Conservation (phyloP, 2,113 vertebrate genomes). For the Blennius ocellaris region DNA sequence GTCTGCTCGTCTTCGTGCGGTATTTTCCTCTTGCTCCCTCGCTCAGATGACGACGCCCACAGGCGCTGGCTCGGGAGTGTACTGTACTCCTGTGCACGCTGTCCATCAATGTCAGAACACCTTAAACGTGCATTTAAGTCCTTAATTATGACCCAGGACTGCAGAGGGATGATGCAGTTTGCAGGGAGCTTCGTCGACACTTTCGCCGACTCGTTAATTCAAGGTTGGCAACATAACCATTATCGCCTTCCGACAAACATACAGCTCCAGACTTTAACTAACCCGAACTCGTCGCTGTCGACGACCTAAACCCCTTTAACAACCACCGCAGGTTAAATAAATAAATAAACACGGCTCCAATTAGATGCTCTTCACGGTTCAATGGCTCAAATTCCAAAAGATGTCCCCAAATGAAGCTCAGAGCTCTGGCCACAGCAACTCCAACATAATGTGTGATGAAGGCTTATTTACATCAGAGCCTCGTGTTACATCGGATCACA, state of each 20-base stretch:
- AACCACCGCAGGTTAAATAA: neutral
- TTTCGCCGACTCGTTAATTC: slow-evolving; percentile 4
- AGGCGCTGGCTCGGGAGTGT: neutral
- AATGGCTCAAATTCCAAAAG: slow-evolving; percentile 28
- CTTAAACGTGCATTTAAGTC: slow-evolving; percentile 5
- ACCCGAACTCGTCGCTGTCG: neutral
- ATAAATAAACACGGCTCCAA: neutral
- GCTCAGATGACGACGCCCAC: slow-evolving; percentile 24
- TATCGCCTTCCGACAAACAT: neutral
- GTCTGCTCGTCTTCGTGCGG: slow-evolving; percentile 53
- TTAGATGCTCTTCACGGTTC: slow-evolving; percentile 28
- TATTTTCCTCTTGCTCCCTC: slow-evolving; percentile 39
- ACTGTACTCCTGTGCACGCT: neutral
- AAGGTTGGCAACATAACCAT: neutral
- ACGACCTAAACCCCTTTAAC: slow-evolving; percentile 1
- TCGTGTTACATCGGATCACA: neutral
- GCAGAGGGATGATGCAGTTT: neutral
- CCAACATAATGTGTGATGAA: slow-evolving; percentile 9
- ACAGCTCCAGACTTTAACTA: neutral
- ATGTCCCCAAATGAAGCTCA: slow-evolving; percentile 5
- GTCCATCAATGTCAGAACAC: neutral
- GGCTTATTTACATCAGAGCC: neutral
- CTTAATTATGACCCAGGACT: neutral
- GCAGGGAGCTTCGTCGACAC: neutral
- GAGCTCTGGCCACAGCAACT: neutral